Percentiles rank a stretch among this genome's conserved stretches.
Conservation (phyloP, 37 sponge, comb jelly and placozoan species). For the Agelas oroides region DNA sequence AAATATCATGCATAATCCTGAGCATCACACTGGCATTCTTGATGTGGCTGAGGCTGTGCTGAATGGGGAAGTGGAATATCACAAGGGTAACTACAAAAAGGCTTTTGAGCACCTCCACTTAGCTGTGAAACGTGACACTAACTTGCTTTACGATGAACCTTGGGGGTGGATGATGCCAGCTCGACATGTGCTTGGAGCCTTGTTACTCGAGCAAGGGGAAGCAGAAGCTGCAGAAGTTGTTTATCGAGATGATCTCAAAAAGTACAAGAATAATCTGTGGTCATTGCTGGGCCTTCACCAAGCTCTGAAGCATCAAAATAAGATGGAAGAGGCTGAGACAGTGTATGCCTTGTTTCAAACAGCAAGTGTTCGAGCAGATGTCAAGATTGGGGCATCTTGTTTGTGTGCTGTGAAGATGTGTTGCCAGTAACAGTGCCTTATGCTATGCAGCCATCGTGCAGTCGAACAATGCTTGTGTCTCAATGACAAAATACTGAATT, state of each 20-base stretch:
- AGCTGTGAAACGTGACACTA: constrained; percentile 65
- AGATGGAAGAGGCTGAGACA: constrained; percentile 46
- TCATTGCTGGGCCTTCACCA: constrained; percentile 55
- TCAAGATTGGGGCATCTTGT: constrained; percentile 66
- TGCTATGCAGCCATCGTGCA: no score
- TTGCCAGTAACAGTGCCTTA: no score
- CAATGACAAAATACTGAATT: no score
- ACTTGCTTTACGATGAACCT: constrained; percentile 62
- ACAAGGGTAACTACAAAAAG: constrained; percentile 52
- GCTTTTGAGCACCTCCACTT: constrained; percentile 61
- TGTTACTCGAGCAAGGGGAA: constrained; percentile 67
- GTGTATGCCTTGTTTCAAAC: constrained; percentile 42
- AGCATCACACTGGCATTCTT: constrained; percentile 47
- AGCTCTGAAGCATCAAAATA: constrained; percentile 49
- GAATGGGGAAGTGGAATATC: constrained; percentile 76
- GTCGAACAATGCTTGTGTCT: no score
- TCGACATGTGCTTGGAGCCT: constrained; percentile 67
- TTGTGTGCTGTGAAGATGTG: constrained; percentile 59
- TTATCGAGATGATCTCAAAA: constrained; percentile 55
- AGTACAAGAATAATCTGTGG: constrained; percentile 75
- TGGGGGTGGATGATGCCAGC: constrained; percentile 81
- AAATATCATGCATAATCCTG: constrained; percentile 61
- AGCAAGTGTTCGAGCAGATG: constrained; percentile 53
- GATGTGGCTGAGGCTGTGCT: constrained; percentile 69
- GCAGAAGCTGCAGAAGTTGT: constrained; percentile 61